Conservation (phyloP, 2,797 vertebrate genomes). For the Ara ararauna region DNA sequence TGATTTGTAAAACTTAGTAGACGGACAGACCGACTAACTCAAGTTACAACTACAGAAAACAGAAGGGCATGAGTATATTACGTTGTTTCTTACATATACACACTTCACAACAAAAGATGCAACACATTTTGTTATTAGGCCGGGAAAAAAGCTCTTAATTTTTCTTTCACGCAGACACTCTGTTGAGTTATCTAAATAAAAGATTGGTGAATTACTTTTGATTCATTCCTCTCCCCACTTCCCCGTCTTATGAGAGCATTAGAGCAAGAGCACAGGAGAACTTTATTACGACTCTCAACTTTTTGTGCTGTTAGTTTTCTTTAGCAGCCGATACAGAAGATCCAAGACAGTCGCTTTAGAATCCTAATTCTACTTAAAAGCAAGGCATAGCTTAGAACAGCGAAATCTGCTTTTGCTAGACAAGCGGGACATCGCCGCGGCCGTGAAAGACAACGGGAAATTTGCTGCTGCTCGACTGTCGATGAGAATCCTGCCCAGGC, state of each 20-base stretch:
- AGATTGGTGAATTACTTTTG: fast-evolving
- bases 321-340: neutral
- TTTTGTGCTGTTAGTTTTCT: neutral
- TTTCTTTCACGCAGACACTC: neutral
- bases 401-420: neutral
- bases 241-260: neutral
- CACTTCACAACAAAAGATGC: neutral
- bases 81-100: fast-evolving
- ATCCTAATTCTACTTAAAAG: neutral
- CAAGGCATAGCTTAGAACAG: neutral
- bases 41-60: neutral
- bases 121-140: neutral
- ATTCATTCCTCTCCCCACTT: neutral
- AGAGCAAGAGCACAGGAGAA: neutral
- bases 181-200: neutral
- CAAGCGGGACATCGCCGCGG: neutral
- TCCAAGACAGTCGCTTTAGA: neutral
- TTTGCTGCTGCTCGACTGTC: neutral
- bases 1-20: neutral
- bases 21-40: neutral
- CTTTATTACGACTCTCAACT: neutral
- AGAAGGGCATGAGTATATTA: neutral
- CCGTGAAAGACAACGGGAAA: neutral
- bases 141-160: fast-evolving
- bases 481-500: neutral